A percentile compares a stretch with the other conserved stretches of the same genome.
phyloP scores from a whole-genome alignment of 1,140 invertebrate species.

The Mycetomoellerius zeteki region DNA sequence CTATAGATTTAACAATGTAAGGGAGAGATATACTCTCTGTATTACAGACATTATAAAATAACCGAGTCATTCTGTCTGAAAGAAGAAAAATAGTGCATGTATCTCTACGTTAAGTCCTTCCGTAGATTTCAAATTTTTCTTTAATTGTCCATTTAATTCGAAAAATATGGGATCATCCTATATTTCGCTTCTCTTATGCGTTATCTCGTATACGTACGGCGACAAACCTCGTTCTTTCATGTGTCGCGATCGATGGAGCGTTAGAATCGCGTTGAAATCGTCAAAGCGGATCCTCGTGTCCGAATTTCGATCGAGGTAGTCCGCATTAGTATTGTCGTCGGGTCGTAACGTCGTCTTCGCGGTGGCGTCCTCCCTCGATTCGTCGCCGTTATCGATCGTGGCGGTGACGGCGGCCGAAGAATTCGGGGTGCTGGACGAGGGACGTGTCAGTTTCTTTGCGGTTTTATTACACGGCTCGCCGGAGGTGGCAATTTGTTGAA shows the following conservation, averaged over 20 bases:
- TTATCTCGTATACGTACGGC: neutral
- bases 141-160: constrained; percentile 3
- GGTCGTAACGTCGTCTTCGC: constrained; percentile 48
- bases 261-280: constrained; percentile 22
- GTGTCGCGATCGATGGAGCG: neutral
- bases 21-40: neutral
- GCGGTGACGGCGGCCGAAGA: constrained; percentile 31
- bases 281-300: neutral
- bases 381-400: constrained; percentile 52
- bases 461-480: constrained; percentile 92
- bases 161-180: neutral
- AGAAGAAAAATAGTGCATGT: neutral
- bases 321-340: constrained; percentile 33
- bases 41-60: neutral
- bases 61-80: neutral
- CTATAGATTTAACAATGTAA: too few species aligned
- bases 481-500: constrained; percentile 93
- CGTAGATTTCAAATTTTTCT: neutral
- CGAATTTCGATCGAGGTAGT: constrained; percentile 55
- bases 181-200: neutral
- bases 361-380: constrained; percentile 54
- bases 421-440: constrained; percentile 45
- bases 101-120: neutral
- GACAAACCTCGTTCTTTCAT: neutral
- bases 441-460: constrained; percentile 85